These are phyloP conservation scores for Musca vetustissima DNA, from an alignment of 1,140 invertebrate genomes.

Conservation along the genomic window DNA sequence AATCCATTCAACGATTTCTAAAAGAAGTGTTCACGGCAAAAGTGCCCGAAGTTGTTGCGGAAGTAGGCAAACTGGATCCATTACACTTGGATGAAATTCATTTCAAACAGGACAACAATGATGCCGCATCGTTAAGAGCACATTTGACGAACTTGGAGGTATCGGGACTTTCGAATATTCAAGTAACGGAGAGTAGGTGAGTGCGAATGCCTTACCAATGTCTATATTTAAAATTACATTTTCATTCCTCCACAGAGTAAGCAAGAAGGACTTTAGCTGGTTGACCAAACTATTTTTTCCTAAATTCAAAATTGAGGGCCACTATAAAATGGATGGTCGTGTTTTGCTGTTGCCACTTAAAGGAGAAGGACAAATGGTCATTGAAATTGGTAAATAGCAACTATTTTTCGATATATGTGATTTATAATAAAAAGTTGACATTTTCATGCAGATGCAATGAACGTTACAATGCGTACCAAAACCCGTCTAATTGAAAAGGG, in stretches of 20 bases:
- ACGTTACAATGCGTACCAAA: constrained; percentile 64
- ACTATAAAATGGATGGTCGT: constrained; percentile 68
- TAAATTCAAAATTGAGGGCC: constrained; percentile 67
- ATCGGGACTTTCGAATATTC: constrained; percentile 62
- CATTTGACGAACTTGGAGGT: constrained; percentile 64
- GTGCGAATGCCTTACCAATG: background rate
- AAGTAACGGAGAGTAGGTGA: constrained; percentile 62
- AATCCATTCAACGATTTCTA: constrained; percentile 62
- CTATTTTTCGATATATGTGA: too few species aligned
- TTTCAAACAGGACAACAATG: constrained; percentile 56
- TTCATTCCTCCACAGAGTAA: constrained; percentile 57
- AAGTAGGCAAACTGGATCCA: constrained; percentile 52
- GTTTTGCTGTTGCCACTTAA: constrained; percentile 71
- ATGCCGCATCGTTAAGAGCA: constrained; percentile 68
- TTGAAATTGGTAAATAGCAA: constrained; percentile 64
- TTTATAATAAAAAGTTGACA: too few species aligned
- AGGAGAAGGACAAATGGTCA: constrained; percentile 67
- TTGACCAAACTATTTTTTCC: constrained; percentile 64
- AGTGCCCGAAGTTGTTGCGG: constrained; percentile 38
- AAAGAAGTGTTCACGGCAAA: constrained; percentile 48
- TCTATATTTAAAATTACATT: background rate
- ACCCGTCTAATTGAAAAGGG: constrained; percentile 63
- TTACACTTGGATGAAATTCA: constrained; percentile 39
- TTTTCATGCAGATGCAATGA: constrained; percentile 59
- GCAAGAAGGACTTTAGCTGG: constrained; percentile 66